Evolutionary conservation across 2,797 vertebrate species (phyloP).

Genomic region (Pangasius larnaudii): DNA sequence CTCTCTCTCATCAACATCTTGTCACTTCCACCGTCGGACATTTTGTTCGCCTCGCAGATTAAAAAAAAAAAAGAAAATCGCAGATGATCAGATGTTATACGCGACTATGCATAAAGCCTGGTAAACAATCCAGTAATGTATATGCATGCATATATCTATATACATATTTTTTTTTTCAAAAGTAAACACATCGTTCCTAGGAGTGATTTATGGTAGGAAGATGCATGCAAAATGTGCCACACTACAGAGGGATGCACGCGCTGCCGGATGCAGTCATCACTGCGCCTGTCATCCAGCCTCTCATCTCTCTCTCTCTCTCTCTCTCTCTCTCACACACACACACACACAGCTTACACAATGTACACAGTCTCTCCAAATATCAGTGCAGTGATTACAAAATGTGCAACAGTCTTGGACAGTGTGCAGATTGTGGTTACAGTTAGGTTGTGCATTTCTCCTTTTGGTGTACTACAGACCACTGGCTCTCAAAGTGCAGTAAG

Average conservation of each 20-base stretch:
- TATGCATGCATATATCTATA: not conserved
- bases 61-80: not conserved
- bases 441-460: not conserved
- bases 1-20: conserved; percentile 21
- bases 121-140: not conserved
- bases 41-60: conserved; percentile 30
- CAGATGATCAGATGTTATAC: not conserved
- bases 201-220: not conserved
- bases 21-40: conserved; percentile 38
- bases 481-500: no score
- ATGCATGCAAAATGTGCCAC: conserved; percentile 9
- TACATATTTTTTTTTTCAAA: no score
- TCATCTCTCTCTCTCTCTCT: not conserved
- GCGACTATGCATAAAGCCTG: not conserved
- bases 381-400: not conserved
- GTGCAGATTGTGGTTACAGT: not conserved
- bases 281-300: not conserved
- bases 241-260: not conserved
- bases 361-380: no score
- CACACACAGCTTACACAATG: not conserved
- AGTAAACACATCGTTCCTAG: not conserved
- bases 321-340: not conserved
- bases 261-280: conserved; percentile 28
- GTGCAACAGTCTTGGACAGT: no score
- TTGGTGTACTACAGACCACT: not conserved